Conservation (phyloP, 2,113 vertebrate species). For the Psilopogon haemacephalus region DNA sequence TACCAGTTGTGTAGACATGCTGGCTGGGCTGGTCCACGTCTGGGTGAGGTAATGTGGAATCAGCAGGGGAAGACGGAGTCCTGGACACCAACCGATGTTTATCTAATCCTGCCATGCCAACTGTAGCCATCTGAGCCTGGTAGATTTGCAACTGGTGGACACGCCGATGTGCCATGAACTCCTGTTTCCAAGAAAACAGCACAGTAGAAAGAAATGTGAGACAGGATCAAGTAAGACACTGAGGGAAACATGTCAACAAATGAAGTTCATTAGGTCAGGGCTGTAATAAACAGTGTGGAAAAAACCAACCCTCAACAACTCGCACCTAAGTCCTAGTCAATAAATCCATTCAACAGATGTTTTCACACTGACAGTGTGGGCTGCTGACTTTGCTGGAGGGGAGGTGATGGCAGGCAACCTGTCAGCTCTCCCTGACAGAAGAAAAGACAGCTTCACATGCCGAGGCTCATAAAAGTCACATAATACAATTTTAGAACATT, state of each 20-base stretch:
- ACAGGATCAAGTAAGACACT: conserved; percentile 65
- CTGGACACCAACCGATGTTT: conserved; percentile 74
- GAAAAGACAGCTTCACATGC: conserved; percentile 38
- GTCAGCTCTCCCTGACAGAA: conserved; percentile 54
- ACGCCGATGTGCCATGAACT: conserved; percentile 67
- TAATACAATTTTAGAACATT: neutral
- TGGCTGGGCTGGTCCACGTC: conserved; percentile 76
- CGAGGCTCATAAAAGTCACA: neutral
- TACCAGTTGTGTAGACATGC: conserved; percentile 79
- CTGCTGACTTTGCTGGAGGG: conserved; percentile 29
- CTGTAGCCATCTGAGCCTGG: conserved; percentile 74
- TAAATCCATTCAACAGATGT: conserved; percentile 81
- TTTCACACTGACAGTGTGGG: conserved; percentile 60
- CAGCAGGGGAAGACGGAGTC: conserved; percentile 70
- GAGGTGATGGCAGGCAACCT: conserved; percentile 65
- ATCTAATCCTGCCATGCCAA: conserved; percentile 79
- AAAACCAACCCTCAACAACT: conserved; percentile 1
- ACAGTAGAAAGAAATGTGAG: conserved; percentile 79
- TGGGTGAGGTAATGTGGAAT: conserved; percentile 72
- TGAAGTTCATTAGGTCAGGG: conserved; percentile 81
- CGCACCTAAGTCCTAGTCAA: conserved; percentile 57
- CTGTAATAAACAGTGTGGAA: conserved; percentile 74
- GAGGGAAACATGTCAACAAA: conserved; percentile 77
- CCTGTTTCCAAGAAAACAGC: conserved; percentile 75
- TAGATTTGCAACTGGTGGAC: conserved; percentile 72